Percentiles rank a stretch among this genome's conserved stretches.
Evolutionary conservation across 2,797 vertebrate species (phyloP).

Genomic region (Sylvilagus floridanus): DNA sequence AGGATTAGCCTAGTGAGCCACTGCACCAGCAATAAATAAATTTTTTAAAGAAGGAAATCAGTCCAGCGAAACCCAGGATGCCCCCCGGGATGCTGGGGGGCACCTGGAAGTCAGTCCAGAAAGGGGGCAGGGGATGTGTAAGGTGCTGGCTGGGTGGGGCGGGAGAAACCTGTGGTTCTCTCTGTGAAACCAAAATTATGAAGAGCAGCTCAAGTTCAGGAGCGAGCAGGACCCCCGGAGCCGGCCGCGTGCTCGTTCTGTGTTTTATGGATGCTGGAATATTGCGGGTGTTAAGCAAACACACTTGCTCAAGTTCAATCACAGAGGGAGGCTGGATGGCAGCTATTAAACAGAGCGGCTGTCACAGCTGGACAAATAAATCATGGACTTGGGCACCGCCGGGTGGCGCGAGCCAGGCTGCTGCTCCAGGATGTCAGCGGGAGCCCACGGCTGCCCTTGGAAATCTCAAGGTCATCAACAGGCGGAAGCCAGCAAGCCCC

Average conservation of each 20-base stretch:
- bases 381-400: not conserved
- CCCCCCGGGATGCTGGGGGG: no score
- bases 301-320: constrained; percentile 68
- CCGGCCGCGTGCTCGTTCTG: not conserved
- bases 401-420: not conserved
- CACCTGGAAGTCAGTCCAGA: not conserved
- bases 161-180: constrained; percentile 50
- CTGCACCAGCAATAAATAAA: no score
- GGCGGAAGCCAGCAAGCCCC: not conserved
- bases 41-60: not conserved
- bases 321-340: constrained; percentile 50
- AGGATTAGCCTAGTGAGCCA: no score
- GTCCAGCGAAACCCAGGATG: not conserved
- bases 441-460: not conserved
- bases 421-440: not conserved
- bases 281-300: constrained; percentile 69
- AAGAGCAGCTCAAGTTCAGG: constrained; percentile 53
- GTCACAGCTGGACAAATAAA: constrained; percentile 74
- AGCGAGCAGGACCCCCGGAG: not conserved
- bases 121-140: rapidly evolving
- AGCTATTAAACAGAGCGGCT: constrained; percentile 55
- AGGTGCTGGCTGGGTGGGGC: not conserved
- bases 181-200: constrained; percentile 46
- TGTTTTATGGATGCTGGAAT: constrained; percentile 49
- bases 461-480: not conserved